A percentile compares a stretch with the other conserved stretches of the same genome.
phyloP scores from a whole-genome alignment of 2,888 invertebrate genomes.

The Brenthis daphne region DNA sequence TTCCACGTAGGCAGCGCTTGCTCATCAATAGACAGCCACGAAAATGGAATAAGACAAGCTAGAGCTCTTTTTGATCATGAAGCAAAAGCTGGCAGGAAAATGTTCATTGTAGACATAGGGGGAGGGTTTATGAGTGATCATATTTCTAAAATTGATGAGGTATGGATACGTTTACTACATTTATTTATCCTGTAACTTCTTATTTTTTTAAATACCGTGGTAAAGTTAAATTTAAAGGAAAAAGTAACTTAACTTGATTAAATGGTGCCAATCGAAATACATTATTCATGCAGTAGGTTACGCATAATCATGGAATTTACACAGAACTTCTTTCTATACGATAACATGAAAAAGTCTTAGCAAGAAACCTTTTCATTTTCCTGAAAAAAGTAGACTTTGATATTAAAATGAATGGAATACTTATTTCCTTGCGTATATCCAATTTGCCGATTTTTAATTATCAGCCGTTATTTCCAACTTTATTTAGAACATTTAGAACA shows the following conservation, averaged over 20 bases:
- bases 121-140: slow-evolving; percentile 52
- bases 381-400: no score
- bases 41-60: slow-evolving; percentile 45
- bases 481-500: no score
- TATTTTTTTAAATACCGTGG: not conserved
- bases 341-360: no score
- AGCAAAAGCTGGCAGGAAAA: slow-evolving; percentile 47
- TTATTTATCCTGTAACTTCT: not conserved
- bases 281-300: no score
- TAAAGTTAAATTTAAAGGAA: not conserved
- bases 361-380: no score
- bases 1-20: slow-evolving; percentile 55
- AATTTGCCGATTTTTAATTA: no score
- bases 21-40: slow-evolving; percentile 47
- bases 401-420: no score
- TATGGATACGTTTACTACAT: slow-evolving; percentile 27
- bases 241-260: not conserved
- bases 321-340: no score
- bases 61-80: slow-evolving; percentile 52
- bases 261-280: not conserved
- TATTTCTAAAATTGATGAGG: slow-evolving; percentile 49
- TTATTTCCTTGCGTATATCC: no score
- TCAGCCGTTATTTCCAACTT: no score
- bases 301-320: no score
- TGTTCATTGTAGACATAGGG: slow-evolving; percentile 55